Base-by-base conservation (phyloP, 2,888 invertebrate genomes). In the Lasius fuliginosus region DNA sequence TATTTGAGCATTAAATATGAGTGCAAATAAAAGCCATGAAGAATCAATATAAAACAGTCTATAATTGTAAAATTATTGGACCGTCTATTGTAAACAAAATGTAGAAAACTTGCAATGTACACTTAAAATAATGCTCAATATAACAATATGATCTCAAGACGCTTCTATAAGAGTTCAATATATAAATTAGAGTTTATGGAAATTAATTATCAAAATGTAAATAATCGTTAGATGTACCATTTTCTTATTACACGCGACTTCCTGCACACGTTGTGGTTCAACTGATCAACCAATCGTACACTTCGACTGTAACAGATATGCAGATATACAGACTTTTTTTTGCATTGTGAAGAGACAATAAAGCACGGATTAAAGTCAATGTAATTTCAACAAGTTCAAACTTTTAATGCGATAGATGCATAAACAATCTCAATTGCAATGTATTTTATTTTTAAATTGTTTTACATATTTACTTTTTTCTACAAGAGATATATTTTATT, bases 261-360 rank as follows among this genome's bases (percentile, higher is more conserved):
- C 79, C 74, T 81, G 74, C 77, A 12, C 71, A 71, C 79, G 74
- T 60, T 81, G 79, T 81, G 60, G 79, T 73, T 81, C 79, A 81
- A 79, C 36, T 42, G 42, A 79, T 76, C 75, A 75, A 76, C 42
- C 67, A 27, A 76, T 79, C 79, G 75, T 81, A 74, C 79, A 81
- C 79, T 81, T 81, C 79, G 79, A 81, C 79, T 81, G 79, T 81
- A 81, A 81, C 79, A 81, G 79, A 81, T 79, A 79, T 79, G 79
- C 42, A 79, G 79, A 79, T 81, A 60, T 74, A 81, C 79, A 81
- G 23, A 74, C 71, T 42, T 81, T 68, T 23, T 46, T 69, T 79
- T 73, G 58, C 12, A 60, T 36, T 60, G 33, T 74, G 8, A 73
- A 12, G 5, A 79, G 33, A 64, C 23, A 23, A 53, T 60, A 23